Evolutionary conservation across 2,888 invertebrate species (phyloP).

Genomic region (Nezara viridula): DNA sequence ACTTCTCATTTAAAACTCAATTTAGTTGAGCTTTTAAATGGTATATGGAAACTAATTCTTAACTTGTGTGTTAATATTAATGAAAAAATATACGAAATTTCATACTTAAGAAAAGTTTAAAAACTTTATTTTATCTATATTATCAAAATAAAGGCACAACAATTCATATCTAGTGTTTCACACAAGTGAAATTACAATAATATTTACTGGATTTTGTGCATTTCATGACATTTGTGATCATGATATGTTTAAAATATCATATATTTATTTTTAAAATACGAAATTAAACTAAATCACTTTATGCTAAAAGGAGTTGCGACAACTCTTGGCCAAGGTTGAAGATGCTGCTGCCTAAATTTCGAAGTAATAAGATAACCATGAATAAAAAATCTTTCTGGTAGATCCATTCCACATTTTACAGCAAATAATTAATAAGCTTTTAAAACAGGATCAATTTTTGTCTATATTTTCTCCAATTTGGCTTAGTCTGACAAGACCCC

Average conservation of each 20-base stretch:
- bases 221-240: not conserved
- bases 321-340: not conserved
- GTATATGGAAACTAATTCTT: not conserved
- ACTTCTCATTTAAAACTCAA: constrained; percentile 2
- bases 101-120: not conserved
- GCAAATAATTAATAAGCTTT: not conserved
- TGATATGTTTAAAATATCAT: not conserved
- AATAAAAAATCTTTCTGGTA: too few relatives aligned
- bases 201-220: not conserved
- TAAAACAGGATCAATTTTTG: not conserved
- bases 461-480: not conserved
- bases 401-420: too few relatives aligned
- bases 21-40: not conserved
- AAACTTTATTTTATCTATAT: not conserved
- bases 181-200: constrained; percentile 34
- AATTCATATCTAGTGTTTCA: constrained; percentile 13
- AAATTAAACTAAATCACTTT: not conserved
- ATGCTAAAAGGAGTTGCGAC: not conserved
- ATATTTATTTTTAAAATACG: not conserved
- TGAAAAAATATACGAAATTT: constrained; percentile 23
- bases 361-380: too few relatives aligned
- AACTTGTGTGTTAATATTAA: not conserved
- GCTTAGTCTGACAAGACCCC: not conserved
- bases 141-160: not conserved
- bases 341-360: too few relatives aligned